Evolutionary conservation across 2,113 vertebrate genomes (phyloP), one percentile per base, ranked within the genome.

Genomic region (Pristiophorus japonicus): DNA sequence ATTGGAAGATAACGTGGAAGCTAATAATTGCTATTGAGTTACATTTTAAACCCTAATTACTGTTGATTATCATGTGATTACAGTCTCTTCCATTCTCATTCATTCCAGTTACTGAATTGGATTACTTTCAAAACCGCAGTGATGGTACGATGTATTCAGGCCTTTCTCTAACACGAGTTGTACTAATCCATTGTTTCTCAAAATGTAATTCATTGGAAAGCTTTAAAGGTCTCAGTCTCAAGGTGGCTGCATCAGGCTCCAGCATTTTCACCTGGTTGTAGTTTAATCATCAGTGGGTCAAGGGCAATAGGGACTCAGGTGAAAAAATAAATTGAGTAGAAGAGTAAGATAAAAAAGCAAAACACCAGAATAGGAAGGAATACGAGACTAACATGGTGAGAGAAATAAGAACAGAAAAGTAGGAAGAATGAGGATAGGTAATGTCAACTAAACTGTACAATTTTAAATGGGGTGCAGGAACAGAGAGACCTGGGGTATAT

Each of bases 31-130:
- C 22, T 55, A 55, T 55, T 88, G 45, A 10, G 8, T 55, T 88
- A 88, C 85, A 88, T 87, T 51, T 87, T 55, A 81, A 14, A 20
- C 78, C n/a, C 78, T 81, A 81, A 81, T 81, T 81, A 87, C 45
- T 87, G 20, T 27, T 87, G 84, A 87, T 87, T 88, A 88, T 88
- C 85, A 55, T 88, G 20, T 4, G 45, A 10, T 88, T 55, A 27
- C 8, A 88, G 8, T 88, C 11, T 27, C 10, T 30, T 47, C 47
- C 27, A 55, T 88, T 8, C 85, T 88, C 30, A 27, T 88, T 88
- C 85, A 12, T 88, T 88, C 27, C 18, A 51, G 85, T 88, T 88
- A 55, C 78, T 81, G 38, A 81, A 81, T 18, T 81, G 38, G 78
- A 45, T 81, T 81, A 81, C 47, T 88, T 14, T 47, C 47, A 88